Conservation (phyloP, 2,888 invertebrate species). For the Carabus problematicus region DNA sequence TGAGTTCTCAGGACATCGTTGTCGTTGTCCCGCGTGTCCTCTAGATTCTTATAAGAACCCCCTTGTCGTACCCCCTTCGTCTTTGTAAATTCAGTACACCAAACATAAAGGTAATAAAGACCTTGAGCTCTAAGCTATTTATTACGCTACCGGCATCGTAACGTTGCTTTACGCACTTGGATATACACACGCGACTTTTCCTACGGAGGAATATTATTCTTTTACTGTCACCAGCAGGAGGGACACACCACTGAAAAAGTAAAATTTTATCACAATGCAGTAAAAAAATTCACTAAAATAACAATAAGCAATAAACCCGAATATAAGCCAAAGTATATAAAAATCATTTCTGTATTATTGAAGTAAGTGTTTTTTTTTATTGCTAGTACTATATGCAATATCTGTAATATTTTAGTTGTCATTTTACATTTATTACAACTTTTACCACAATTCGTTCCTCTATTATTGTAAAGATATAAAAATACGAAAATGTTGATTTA, state of each 20-base stretch:
- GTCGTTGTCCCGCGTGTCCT: constrained; percentile 8
- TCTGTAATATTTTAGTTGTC: no score
- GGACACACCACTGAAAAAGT: background rate
- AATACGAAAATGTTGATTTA: no score
- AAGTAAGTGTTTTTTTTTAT: no score
- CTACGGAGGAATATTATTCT: constrained; percentile 2
- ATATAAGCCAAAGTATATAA: no score
- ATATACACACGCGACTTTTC: constrained; percentile 6
- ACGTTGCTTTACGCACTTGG: constrained; percentile 7
- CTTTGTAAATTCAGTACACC: constrained; percentile 34
- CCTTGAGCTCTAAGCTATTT: constrained; percentile 32
- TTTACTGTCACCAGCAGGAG: constrained; percentile 6
- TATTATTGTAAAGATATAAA: no score
- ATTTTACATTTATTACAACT: no score
- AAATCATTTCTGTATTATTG: no score
- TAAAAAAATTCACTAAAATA: no score
- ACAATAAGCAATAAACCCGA: no score
- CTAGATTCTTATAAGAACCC: constrained; percentile 25
- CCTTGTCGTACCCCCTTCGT: constrained; percentile 24
- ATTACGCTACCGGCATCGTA: constrained; percentile 24
- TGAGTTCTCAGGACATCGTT: background rate
- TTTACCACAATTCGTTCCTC: no score
- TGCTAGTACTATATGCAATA: no score
- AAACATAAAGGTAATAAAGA: constrained; percentile 32
- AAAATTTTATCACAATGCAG: background rate